These are phyloP conservation scores for Lasioglossum pauxillum DNA, from an alignment of 2,888 invertebrate species.

Conservation along the genomic window DNA sequence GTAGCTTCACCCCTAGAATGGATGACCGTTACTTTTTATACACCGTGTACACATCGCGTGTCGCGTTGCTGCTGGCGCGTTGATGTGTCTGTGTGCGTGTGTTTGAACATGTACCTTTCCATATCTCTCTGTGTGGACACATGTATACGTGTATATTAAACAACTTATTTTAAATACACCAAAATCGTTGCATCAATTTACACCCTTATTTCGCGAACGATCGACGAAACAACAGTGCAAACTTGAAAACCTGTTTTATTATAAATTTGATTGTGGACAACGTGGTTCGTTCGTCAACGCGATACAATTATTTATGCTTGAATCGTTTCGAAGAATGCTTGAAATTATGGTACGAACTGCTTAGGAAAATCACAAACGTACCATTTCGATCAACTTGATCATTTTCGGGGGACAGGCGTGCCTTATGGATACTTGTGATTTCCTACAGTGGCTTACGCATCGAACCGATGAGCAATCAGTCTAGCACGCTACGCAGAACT, in stretches of 20 bases:
- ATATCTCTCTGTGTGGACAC: constrained; percentile 40
- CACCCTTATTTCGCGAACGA: constrained; percentile 44
- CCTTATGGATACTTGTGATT: not conserved
- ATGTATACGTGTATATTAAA: constrained; percentile 42
- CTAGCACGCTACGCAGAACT: not conserved
- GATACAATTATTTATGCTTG: not conserved
- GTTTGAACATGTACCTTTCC: constrained; percentile 59
- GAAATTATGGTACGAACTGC: not conserved
- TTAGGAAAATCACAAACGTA: not conserved
- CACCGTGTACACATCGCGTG: not conserved
- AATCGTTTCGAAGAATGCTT: not conserved
- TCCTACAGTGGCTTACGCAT: not conserved
- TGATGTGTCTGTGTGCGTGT: constrained; percentile 19
- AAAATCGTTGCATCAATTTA: constrained; percentile 52
- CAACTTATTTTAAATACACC: constrained; percentile 64
- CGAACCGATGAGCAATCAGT: not conserved
- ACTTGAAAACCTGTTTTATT: not conserved
- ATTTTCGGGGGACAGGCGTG: not conserved
- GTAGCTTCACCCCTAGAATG: too few species aligned
- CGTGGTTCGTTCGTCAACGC: not conserved
- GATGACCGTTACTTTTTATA: too few species aligned
- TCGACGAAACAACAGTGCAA: constrained; percentile 45
- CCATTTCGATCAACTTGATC: not conserved
- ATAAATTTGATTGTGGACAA: not conserved
- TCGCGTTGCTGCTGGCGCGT: constrained; percentile 25